Conservation (phyloP, 2,797 vertebrate genomes). For the Craterocephalus amniculus region DNA sequence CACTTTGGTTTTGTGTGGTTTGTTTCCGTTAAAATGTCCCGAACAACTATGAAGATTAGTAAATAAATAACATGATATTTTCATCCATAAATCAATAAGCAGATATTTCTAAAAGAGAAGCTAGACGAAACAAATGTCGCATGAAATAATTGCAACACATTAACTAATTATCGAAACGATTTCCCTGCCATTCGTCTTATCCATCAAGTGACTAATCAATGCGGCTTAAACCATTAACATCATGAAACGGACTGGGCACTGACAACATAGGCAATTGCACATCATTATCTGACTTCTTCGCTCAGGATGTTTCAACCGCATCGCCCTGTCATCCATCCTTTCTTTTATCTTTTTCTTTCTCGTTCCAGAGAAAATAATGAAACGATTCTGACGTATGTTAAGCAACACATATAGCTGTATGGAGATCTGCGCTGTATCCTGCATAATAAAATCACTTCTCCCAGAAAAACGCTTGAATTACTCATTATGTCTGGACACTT, state of each 20-base stretch:
- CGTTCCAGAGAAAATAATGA: not conserved
- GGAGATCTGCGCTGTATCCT: slow-evolving; percentile 10
- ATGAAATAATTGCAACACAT: not conserved
- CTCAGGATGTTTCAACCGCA: not conserved
- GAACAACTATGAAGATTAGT: not conserved
- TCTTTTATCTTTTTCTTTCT: slow-evolving; percentile 3
- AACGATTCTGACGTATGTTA: slow-evolving; percentile 46
- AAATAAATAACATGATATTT: not conserved
- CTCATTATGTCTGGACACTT: slow-evolving; percentile 4
- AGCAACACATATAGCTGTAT: slow-evolving; percentile 35
- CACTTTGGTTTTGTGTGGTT: not conserved
- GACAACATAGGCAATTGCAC: not conserved
- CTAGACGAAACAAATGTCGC: not conserved
- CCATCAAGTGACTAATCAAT: not conserved
- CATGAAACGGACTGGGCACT: not conserved
- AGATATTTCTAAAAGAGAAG: not conserved
- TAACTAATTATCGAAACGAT: not conserved
- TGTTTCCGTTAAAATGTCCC: not conserved
- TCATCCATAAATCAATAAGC: not conserved
- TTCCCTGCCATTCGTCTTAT: not conserved
- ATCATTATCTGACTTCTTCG: not conserved
- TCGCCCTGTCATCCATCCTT: not conserved
- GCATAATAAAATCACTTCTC: slow-evolving; percentile 14
- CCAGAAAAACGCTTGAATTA: slow-evolving; percentile 8
- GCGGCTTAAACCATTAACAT: not conserved